Conservation (phyloP, 1,140 invertebrate species). For the Drosophila micromelanica region DNA sequence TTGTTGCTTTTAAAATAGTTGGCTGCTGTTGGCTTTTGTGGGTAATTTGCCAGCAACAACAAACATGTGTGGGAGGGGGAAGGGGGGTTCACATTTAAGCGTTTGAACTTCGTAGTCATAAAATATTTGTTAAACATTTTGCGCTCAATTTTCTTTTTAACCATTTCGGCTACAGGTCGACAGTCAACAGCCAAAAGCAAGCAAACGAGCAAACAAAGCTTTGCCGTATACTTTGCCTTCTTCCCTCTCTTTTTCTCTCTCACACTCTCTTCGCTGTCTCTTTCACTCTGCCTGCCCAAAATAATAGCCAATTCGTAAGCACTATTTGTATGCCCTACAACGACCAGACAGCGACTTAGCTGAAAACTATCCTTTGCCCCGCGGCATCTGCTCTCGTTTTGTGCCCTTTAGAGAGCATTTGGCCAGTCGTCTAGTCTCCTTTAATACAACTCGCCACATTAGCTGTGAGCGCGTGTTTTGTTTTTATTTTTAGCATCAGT, state of each 20-base stretch:
- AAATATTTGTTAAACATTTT: conserved; percentile 83
- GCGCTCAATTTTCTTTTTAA: conserved; percentile 76
- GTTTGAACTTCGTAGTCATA: conserved; percentile 77
- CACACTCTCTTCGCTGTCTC: background rate
- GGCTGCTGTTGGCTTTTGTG: conserved; percentile 51
- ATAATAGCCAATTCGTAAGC: conserved; percentile 80
- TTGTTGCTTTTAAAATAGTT: conserved; percentile 53
- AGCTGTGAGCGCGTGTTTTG: conserved; percentile 55
- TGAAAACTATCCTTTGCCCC: background rate
- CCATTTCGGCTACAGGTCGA: conserved; percentile 75
- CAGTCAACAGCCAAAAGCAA: conserved; percentile 50
- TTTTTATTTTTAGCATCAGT: conserved; percentile 13
- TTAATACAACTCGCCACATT: conserved; percentile 66
- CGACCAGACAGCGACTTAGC: conserved; percentile 13
- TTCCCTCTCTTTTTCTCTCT: background rate
- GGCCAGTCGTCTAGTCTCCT: conserved; percentile 25
- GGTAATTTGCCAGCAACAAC: conserved; percentile 67
- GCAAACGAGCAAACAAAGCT: conserved; percentile 55
- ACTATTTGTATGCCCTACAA: conserved; percentile 64
- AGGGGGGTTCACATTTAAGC: conserved; percentile 79
- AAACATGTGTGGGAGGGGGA: conserved; percentile 32
- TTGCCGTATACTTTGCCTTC: conserved; percentile 8
- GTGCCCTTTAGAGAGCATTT: conserved; percentile 26
- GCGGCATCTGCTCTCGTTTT: background rate
- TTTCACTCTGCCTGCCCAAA: conserved; percentile 26